Evolutionary conservation across 2,797 vertebrate genomes (phyloP), one percentile per base, ranked within the genome.

Genomic region (Crenuchus spilurus): DNA sequence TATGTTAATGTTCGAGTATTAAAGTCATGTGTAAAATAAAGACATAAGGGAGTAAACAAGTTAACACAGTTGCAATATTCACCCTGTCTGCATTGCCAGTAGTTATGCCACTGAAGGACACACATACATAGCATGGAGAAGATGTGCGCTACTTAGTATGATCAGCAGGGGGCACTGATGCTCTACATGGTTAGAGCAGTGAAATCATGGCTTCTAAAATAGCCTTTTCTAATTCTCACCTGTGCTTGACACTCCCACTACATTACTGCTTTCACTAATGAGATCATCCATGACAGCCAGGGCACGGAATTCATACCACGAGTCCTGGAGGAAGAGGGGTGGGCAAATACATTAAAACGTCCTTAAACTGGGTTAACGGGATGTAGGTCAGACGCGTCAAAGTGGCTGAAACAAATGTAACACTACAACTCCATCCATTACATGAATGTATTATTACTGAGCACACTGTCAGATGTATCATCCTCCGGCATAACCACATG

Each of bases 241-340:
- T 94, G 98, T 97, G 78, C 98, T 98, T 76, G 97, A 99, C 80
- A 99, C 96, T 14, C 97, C 98, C 83, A 98, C 98, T 35, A 99
- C 93, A 54, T 99, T 99, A 91, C 97, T 99, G 92, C 96, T 98
- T 88, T 99, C 98, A 1, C 98, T 99, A 92, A 99, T 95, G 86
- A 99, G 94, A 90, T 98, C 96, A 82, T 99, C 97, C 98, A 99
- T 99, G 91, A 98, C 96, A 0, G 97, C 98, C 92, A 98, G 93
- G 82, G 98, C 96, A 60, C 96, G 94, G 83, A 99, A 99, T 85
- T 99, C 98, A 0, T 99, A 99, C 97, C 97, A 99, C 2, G 97
- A 97, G 83, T 99, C 98, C 98, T 99, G 82, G 6, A 75, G 44
- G 76, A 65, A 71, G 30, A 72, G 55, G 79, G 49, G 74, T 18